Base-by-base conservation (phyloP, 2,888 invertebrate genomes). In the Labia minor region DNA sequence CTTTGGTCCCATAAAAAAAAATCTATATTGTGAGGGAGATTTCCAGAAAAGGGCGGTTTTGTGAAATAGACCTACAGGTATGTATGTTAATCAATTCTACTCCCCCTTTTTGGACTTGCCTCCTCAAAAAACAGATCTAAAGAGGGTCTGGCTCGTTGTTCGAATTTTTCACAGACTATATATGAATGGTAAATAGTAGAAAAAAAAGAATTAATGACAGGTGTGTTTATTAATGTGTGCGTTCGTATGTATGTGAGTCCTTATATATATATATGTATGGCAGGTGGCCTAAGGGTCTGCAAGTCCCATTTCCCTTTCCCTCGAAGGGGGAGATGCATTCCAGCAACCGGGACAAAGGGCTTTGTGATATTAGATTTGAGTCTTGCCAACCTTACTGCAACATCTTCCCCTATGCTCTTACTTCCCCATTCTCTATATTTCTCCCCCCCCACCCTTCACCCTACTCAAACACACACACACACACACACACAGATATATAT, bases 291-390 rank as follows among this genome's bases (percentile, higher is more conserved):
- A 8, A 49, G 49, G 49, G 49, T 14, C 49, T 49, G 49, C 49
- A 49, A 49, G 49, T 49, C n/a, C 49, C 49, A 49, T 49, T 49
- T 49, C 49, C 49, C 49, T 49, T 49, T 49, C 49, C 49, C 49
- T 49, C 16, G 6, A 49, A n/a, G 49, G 49, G 49, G 16, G 49
- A 49, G 49, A 49, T 49, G 49, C 49, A 49, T 49, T 49, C 49
- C 49, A 49, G 14, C 49, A 49, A 49, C 49, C 49, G 49, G 49
- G 49, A 49, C 49, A 49, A 49, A 49, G 49, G 49, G 49, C 49
- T 49, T 49, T 49, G n/a, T 49, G 49, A 49, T 49, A 49, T 49
- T 49, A 49, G 49, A 49, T 49, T 49, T 16, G 6, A 49, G 49
- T 49, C 49, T 49, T 49, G 49, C 49, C 49, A 49, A 49, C 49